Base-by-base conservation (phyloP, 2,113 vertebrate species). In the Rhynchopsitta pachyrhyncha region DNA sequence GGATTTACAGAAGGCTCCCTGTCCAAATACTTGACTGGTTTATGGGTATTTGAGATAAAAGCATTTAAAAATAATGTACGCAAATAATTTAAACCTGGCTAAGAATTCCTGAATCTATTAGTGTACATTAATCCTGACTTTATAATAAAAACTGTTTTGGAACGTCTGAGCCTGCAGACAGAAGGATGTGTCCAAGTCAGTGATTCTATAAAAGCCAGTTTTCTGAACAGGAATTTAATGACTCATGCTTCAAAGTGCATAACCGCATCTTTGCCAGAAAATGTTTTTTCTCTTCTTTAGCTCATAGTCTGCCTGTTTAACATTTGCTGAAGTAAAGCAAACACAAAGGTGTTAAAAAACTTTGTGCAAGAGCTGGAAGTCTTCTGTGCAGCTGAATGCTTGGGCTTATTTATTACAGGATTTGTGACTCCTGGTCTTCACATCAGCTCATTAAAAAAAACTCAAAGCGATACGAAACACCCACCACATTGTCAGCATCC, bases 291-390 rank as follows among this genome's bases (percentile, higher is more conserved):
- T 86, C 57, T 42, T 85, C 46, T 82, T 78, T 92, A 73, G 62
- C 88, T 96, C 87, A 42, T 69, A 71, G 29, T 59, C 71, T 94
- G 76, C 39, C 62, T 90, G 39, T 73, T 95, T n/a, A 92, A 95
- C 82, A 35, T 82, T 44, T 90, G 63, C 86, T 69, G 62, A 95
- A 96, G 73, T 85, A 95, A 95, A 92, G 89, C 63, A 91, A 93
- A 95, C 82, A 70, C 75, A 92, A 93, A 94, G 73, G 93, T 95
- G 95, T 91, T 95, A 41, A 79, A 50, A 68, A 47, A 94, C 87
- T 97, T 91, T 89, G 74, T 95, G 31, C 88, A 33, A 50, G 73
- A 66, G 80, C 92, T 68, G 35, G 66, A 92, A 92, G 64, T 62
- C 7, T 70, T 71, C 69, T 69, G 63, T 79, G 81, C 53, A 82